Percentiles rank a stretch among this genome's conserved stretches.
Conservation (phyloP, 2,888 invertebrate genomes). For the Diogma glabrata region DNA sequence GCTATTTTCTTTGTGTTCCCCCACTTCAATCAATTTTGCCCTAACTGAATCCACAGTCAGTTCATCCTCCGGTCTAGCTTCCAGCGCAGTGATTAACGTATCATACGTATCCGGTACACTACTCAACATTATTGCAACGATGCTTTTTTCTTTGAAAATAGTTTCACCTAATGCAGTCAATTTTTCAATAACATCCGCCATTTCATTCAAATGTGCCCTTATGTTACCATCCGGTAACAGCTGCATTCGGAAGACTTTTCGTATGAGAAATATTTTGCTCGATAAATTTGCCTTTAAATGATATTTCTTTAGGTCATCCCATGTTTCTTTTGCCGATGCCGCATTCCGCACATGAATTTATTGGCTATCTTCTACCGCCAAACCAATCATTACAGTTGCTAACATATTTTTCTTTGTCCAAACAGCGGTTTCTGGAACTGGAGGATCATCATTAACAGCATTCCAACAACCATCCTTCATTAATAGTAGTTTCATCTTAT, state of each 20-base stretch:
- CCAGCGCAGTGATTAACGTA: not conserved
- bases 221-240: not conserved
- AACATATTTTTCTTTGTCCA: not conserved
- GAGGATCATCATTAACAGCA: too few species aligned
- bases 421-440: not conserved
- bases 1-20: not conserved
- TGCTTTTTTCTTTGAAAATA: not conserved
- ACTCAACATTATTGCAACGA: not conserved
- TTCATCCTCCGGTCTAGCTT: not conserved
- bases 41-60: not conserved
- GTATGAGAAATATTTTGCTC: not conserved
- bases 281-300: not conserved
- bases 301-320: not conserved
- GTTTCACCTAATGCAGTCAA: not conserved
- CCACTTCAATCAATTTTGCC: not conserved
- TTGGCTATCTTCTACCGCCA: not conserved
- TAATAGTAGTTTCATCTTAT: not conserved
- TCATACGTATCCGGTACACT: not conserved
- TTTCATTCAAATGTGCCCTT: not conserved
- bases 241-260: slow-evolving; percentile 1
- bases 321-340: not conserved
- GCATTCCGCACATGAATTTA: not conserved
- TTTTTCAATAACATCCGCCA: not conserved
- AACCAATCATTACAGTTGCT: not conserved
- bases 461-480: not conserved